phyloP scores from a whole-genome alignment of 2,113 vertebrate species.

The Peromyscus californicus region DNA sequence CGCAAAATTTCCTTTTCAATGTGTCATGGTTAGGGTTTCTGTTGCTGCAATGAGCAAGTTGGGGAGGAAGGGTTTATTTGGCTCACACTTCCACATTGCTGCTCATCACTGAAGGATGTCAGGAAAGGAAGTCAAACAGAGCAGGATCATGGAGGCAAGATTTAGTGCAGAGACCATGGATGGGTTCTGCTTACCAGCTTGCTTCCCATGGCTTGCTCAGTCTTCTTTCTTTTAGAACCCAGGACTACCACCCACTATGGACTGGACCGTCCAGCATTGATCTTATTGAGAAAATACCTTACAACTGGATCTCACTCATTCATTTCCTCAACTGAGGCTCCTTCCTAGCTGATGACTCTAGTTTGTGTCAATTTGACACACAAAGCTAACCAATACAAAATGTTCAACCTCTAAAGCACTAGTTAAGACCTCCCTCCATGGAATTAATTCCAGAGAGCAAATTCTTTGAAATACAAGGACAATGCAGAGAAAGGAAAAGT shows the following conservation, averaged over 20 bases:
- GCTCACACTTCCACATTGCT: too few species aligned
- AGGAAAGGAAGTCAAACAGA: too few species aligned
- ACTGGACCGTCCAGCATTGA: background rate
- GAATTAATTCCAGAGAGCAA: background rate
- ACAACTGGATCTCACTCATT: background rate
- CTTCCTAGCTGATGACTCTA: background rate
- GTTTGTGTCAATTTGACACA: background rate
- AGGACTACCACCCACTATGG: background rate
- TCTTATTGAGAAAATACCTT: background rate
- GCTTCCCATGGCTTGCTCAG: background rate
- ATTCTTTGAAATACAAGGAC: background rate
- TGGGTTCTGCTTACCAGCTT: background rate
- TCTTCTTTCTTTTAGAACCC: background rate
- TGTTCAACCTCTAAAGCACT: background rate
- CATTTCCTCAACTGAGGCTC: background rate
- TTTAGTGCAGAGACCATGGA: too few species aligned
- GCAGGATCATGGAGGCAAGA: too few species aligned
- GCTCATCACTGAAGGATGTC: too few species aligned
- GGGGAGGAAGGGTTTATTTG: too few species aligned
- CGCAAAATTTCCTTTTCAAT: background rate
- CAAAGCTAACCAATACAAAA: background rate
- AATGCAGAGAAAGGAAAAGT: background rate
- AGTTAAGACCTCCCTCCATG: background rate
- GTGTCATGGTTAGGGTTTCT: too few species aligned
- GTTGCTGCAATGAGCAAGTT: too few species aligned